Base-by-base conservation (phyloP, 2,113 vertebrate species). In the Xiphorhynchus elegans region DNA sequence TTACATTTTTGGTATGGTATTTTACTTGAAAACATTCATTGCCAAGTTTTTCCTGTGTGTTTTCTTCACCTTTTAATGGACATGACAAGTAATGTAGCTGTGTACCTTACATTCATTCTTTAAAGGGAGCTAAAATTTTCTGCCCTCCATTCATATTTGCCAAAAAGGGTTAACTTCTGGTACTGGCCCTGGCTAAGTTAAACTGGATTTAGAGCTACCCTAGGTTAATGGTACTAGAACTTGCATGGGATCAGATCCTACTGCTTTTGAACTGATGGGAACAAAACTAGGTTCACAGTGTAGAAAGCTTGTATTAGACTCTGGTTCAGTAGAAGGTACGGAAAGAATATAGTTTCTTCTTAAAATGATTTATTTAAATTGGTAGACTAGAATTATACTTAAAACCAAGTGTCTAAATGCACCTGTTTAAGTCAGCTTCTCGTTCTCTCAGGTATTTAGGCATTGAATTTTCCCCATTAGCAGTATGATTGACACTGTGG, bases 401-500 rank as follows among this genome's bases (percentile, higher is more conserved):
- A 97, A 97, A 97, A 97, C 94, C 89, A 95, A 97, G 97, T 94
- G 96, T 97, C 97, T 97, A 96, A 96, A 98, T 98, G 97, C 98
- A 98, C 98, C 98, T 98, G 98, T 97, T 98, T 97, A 97, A 97
- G 97, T 95, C 95, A 97, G 97, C 97, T 98, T 98, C 98, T 98
- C 97, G 97, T 98, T 98, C 98, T 98, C 97, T 84, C 97, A 98
- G 98, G 98, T 98, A 98, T 98, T 98, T 97, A 98, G 97, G 97
- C 97, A 97, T 97, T 97, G 97, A 98, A 97, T 97, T 98, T 98
- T 97, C 98, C 97, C 98, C 97, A 98, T 98, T 98, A 98, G 98
- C 98, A 96, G 96, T 96, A 97, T 98, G 98, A 99, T 98, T 99
- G 98, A 98, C 98, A 99, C 98, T 95, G 95, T 98, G 98, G 98